These are phyloP conservation scores for Pelosia muscerda DNA, from an alignment of 2,888 invertebrate species.

Conservation along the genomic window DNA sequence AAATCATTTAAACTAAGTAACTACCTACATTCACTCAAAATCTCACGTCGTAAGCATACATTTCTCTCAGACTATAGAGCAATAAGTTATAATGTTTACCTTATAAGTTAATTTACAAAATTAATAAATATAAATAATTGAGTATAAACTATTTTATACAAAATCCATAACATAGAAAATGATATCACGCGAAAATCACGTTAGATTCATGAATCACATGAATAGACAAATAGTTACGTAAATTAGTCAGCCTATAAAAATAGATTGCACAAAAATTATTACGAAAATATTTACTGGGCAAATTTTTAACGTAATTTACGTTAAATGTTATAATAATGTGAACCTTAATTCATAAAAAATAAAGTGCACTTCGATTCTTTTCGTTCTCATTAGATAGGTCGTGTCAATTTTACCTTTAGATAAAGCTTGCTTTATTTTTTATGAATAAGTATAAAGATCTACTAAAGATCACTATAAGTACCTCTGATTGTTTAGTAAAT, in stretches of 20 bases:
- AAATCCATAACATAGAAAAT: conserved; percentile 79
- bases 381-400: not conserved
- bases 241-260: conserved; percentile 81
- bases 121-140: conserved; percentile 82
- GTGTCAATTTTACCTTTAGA: not conserved
- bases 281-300: conserved; percentile 76
- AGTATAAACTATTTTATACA: conserved; percentile 83
- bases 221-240: conserved; percentile 62
- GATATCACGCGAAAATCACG: conserved; percentile 72
- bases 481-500: not conserved
- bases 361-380: conserved; percentile 7
- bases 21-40: conserved; percentile 77
- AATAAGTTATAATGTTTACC: conserved; percentile 73
- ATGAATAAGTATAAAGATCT: too few relatives aligned
- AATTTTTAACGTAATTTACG: conserved; percentile 53
- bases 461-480: not conserved
- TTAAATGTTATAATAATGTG: conserved; percentile 32
- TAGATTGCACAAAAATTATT: conserved; percentile 82
- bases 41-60: conserved; percentile 76
- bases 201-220: conserved; percentile 58
- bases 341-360: conserved; percentile 31
- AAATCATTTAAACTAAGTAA: conserved; percentile 66
- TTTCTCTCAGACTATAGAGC: conserved; percentile 71
- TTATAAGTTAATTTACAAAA: conserved; percentile 78
- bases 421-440: not conserved